Conservation (phyloP, 2,113 vertebrate genomes). For the Calyptomena viridis region DNA sequence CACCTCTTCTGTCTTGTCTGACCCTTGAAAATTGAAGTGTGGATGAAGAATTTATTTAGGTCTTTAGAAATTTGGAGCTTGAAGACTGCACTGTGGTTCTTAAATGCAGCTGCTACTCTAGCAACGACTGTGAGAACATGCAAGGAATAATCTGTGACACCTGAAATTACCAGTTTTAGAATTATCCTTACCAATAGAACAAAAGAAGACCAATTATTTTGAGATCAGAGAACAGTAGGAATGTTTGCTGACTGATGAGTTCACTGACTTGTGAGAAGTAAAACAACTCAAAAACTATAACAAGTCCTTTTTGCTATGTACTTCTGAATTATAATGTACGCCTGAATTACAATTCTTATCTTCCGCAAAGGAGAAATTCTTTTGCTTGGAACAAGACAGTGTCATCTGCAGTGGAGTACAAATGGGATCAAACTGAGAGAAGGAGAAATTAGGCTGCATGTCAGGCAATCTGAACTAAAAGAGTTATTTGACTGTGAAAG, state of each 20-base stretch:
- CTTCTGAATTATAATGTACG: not conserved
- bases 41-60: not conserved
- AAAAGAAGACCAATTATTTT: not conserved
- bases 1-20: not conserved
- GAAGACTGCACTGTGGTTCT: not conserved
- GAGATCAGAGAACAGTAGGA: not conserved
- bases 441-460: slow-evolving; percentile 38
- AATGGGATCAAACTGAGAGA: slow-evolving; percentile 1
- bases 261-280: not conserved
- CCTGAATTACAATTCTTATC: not conserved
- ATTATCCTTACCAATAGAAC: not conserved
- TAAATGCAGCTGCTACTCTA: not conserved
- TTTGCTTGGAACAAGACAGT: not conserved
- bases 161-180: slow-evolving; percentile 25
- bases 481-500: slow-evolving; percentile 12
- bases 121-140: not conserved
- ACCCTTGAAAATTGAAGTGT: not conserved
- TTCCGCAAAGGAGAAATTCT: not conserved
- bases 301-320: not conserved
- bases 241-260: not conserved
- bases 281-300: not conserved
- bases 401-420: not conserved
- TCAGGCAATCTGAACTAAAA: not conserved
- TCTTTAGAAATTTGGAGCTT: not conserved
- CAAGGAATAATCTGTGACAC: not conserved